A percentile compares a stretch with the other conserved stretches of the same genome.
phyloP scores from a whole-genome alignment of 2,797 vertebrate genomes.

The Pseudochromis fuscus region DNA sequence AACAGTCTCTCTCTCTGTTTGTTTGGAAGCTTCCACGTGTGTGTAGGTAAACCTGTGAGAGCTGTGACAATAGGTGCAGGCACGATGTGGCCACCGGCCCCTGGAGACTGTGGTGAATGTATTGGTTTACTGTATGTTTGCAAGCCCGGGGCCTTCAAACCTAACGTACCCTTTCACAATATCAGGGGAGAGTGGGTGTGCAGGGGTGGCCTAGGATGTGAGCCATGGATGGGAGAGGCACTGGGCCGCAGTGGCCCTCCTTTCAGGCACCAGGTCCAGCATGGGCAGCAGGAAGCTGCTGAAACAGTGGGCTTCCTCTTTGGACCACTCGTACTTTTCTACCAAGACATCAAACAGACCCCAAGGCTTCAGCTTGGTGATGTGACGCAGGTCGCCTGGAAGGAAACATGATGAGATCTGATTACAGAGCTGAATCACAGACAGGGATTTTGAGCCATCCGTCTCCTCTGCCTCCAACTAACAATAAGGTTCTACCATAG shows the following conservation, averaged over 20 bases:
- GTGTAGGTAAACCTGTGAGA: constrained; percentile 36
- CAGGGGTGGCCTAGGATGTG: constrained; percentile 79
- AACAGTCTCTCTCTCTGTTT: constrained; percentile 48
- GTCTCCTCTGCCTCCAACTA: no score
- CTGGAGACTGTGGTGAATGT: constrained; percentile 33
- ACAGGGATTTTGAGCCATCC: no score
- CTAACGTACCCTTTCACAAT: constrained; percentile 28
- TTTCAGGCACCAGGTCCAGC: constrained; percentile 96
- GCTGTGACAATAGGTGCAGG: constrained; percentile 44
- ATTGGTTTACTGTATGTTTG: constrained; percentile 40
- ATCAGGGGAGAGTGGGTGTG: constrained; percentile 30
- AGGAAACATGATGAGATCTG: neutral
- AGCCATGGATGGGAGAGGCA: constrained; percentile 97
- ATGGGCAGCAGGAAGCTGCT: constrained; percentile 96
- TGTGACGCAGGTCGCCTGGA: constrained; percentile 96
- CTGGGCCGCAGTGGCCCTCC: constrained; percentile 93
- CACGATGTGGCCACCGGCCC: constrained; percentile 49
- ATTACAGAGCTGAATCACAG: neutral
- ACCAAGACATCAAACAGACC: constrained; percentile 93
- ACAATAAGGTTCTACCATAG: no score
- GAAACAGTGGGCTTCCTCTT: constrained; percentile 93
- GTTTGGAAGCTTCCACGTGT: constrained; percentile 33
- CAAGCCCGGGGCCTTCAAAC: constrained; percentile 47
- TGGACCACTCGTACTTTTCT: constrained; percentile 97
- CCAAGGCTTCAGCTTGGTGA: constrained; percentile 98